A percentile compares a stretch with the other conserved stretches of the same genome.
Evolutionary conservation across 2,113 vertebrate genomes (phyloP).

Genomic region (Charina bottae): DNA sequence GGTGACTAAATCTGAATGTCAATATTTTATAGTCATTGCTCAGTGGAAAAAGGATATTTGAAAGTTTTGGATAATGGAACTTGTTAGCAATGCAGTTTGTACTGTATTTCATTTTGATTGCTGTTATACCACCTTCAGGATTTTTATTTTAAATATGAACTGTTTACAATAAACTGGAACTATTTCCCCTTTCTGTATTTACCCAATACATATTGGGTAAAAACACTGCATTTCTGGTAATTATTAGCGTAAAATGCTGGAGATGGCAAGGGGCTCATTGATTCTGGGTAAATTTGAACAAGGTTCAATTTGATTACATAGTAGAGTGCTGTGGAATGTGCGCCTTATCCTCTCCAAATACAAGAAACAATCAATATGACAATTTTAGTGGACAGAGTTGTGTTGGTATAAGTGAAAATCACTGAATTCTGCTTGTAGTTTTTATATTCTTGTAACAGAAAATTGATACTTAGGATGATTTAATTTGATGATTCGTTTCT

Average conservation of each 20-base stretch:
- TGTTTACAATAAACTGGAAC: constrained; percentile 57
- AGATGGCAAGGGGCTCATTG: neutral
- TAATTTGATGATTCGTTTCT: neutral
- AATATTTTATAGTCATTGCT: neutral
- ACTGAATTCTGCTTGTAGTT: neutral
- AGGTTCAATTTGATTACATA: neutral
- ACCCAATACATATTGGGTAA: neutral
- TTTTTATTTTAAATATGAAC: constrained; percentile 47
- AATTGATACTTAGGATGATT: neutral
- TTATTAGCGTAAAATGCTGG: neutral
- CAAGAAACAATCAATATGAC: neutral
- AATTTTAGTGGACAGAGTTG: neutral
- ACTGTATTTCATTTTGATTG: constrained; percentile 48
- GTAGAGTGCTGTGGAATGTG: neutral
- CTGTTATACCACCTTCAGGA: constrained; percentile 42
- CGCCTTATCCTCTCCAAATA: neutral
- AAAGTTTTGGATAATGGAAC: constrained; percentile 32
- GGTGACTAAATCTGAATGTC: constrained; percentile 32
- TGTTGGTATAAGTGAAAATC: neutral
- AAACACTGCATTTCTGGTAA: neutral
- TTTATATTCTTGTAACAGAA: neutral
- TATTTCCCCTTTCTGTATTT: constrained; percentile 35
- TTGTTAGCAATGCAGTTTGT: constrained; percentile 40
- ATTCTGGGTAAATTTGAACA: neutral
- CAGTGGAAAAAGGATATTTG: constrained; percentile 29